Conservation (phyloP, 2,888 invertebrate genomes). For the Agrotis exclamationis region DNA sequence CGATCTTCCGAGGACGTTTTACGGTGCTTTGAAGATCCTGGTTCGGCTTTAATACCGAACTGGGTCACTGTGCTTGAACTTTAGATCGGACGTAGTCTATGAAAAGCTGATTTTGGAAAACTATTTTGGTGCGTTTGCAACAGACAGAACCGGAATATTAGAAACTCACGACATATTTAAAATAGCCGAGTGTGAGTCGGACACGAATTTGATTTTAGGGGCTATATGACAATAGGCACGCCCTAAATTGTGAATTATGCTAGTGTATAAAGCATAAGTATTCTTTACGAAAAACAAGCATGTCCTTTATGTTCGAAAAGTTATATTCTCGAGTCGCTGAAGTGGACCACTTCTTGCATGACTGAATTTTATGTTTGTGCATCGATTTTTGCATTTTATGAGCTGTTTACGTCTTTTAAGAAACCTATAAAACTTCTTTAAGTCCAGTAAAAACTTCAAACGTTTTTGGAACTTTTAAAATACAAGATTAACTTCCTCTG, state of each 20-base stretch:
- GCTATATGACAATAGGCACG: no score
- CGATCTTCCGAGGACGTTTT: conserved; percentile 72
- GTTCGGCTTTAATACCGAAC: conserved; percentile 60
- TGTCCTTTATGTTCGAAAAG: no score
- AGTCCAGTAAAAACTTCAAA: not conserved
- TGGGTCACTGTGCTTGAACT: conserved; percentile 26
- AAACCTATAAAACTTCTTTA: not conserved
- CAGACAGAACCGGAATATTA: no score
- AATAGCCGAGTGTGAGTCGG: no score
- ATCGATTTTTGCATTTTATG: not conserved
- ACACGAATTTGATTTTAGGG: no score
- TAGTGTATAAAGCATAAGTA: no score
- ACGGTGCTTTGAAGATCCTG: conserved; percentile 72
- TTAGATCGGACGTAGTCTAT: no score
- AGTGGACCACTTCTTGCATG: not conserved
- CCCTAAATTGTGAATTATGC: no score
- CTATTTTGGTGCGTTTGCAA: no score
- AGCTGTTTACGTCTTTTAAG: not conserved
- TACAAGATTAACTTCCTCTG: conserved; percentile 20
- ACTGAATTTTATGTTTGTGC: not conserved
- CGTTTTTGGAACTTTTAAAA: conserved; percentile 12
- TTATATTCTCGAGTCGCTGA: not conserved
- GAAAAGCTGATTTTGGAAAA: no score
- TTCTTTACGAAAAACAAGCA: no score
- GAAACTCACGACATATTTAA: no score